These are phyloP conservation scores for Caenorhabditis latens DNA, from an alignment of 1,140 invertebrate genomes.

Conservation along the genomic window DNA sequence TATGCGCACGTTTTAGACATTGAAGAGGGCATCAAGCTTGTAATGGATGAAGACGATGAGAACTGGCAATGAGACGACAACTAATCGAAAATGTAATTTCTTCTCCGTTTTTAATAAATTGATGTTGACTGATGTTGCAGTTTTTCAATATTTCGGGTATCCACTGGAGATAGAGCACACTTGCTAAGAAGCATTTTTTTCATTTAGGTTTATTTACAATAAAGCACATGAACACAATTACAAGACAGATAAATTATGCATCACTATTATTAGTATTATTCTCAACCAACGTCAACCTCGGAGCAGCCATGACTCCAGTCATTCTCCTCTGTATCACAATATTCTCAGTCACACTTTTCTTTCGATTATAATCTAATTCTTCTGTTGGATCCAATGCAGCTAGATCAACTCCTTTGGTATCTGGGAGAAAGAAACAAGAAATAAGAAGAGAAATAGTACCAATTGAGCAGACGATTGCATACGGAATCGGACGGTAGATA, in stretches of 20 bases:
- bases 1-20: too few relatives aligned
- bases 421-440: conserved; percentile 58
- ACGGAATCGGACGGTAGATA: conserved; percentile 49
- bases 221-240: too few relatives aligned
- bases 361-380: conserved; percentile 24
- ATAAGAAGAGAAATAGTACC: conserved; percentile 52
- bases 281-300: not conserved
- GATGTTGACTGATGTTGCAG: too few relatives aligned
- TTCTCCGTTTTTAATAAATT: too few relatives aligned
- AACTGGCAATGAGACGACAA: too few relatives aligned
- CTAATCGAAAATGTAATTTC: too few relatives aligned
- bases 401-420: conserved; percentile 61
- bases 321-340: conserved; percentile 11
- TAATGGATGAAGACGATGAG: too few relatives aligned
- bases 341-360: conserved; percentile 3
- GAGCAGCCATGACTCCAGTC: not conserved
- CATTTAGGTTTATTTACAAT: too few relatives aligned
- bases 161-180: too few relatives aligned
- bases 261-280: not conserved
- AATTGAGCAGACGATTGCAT: conserved; percentile 49
- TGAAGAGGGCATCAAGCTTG: too few relatives aligned
- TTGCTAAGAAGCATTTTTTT: too few relatives aligned
- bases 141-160: too few relatives aligned
- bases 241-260: not conserved
- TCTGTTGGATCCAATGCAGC: conserved; percentile 14